These are phyloP conservation scores for Hylia prasina DNA, from an alignment of 2,113 vertebrate genomes.

Conservation along the genomic window DNA sequence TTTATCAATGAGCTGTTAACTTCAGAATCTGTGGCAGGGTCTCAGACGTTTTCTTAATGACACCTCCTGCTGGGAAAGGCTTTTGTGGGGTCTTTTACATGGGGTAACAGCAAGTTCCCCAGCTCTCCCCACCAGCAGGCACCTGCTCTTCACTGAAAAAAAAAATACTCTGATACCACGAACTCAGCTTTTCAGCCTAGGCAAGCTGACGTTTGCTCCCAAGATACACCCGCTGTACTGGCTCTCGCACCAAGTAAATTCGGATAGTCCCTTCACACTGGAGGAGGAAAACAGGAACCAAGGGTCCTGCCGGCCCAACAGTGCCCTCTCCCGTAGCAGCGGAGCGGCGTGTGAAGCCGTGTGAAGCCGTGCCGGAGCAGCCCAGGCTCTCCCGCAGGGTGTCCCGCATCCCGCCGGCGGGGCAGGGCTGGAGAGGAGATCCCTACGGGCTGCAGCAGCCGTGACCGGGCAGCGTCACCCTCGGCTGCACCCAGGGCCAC, in stretches of 20 bases:
- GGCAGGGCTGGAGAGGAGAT: fast-evolving
- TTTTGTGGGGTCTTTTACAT: not conserved
- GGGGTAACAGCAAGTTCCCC: not conserved
- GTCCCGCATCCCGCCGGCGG: not conserved
- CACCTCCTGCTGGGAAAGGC: not conserved
- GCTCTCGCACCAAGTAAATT: not conserved
- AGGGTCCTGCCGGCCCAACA: not conserved
- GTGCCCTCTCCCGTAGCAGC: not conserved
- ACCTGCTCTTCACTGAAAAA: not conserved
- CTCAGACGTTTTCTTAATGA: not conserved
- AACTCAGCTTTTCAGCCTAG: not conserved
- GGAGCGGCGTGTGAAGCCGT: fast-evolving
- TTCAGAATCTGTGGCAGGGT: not conserved
- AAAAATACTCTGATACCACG: fast-evolving
- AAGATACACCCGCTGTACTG: not conserved
- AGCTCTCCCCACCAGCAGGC: not conserved
- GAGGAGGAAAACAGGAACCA: not conserved
- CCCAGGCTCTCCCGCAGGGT: fast-evolving
- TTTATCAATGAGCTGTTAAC: not conserved
- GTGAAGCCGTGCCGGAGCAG: fast-evolving
- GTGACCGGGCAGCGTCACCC: not conserved
- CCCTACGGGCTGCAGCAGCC: not conserved
- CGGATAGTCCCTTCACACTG: too few species aligned
- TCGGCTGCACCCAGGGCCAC: not conserved
- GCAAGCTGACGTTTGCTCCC: not conserved